A percentile compares a stretch with the other conserved stretches of the same genome.
These are phyloP conservation scores for Phalloptychus januarius DNA, from an alignment of 2,797 vertebrate genomes.

Conservation along the genomic window DNA sequence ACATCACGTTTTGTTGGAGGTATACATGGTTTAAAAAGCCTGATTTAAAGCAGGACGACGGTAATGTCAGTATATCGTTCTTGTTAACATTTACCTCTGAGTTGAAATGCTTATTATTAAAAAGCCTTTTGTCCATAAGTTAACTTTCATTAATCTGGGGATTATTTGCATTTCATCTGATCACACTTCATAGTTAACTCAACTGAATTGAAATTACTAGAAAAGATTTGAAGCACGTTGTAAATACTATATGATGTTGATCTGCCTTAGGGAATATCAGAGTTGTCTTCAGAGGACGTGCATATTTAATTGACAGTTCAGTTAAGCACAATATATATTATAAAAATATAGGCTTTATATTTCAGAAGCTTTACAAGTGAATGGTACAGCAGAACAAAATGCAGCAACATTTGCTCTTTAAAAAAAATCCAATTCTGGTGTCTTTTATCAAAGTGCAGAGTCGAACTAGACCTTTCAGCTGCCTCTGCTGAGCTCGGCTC, in stretches of 20 bases:
- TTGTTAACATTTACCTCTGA: neutral
- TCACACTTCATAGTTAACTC: neutral
- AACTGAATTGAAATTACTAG: neutral
- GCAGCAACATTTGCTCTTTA: neutral
- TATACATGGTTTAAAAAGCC: neutral
- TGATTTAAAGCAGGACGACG: neutral
- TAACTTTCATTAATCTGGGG: neutral
- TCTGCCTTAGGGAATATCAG: neutral
- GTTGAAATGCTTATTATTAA: neutral
- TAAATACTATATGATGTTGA: neutral
- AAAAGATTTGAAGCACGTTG: neutral
- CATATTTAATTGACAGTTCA: neutral
- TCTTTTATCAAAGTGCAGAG: conserved; percentile 6
- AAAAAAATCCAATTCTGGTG: neutral
- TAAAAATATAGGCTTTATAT: neutral
- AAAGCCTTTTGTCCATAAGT: neutral
- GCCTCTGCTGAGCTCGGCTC: conserved; percentile 14
- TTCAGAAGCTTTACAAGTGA: neutral
- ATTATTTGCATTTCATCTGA: neutral
- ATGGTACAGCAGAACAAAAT: neutral
- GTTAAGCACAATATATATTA: neutral
- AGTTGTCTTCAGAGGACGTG: neutral
- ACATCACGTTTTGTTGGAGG: neutral
- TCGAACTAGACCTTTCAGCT: conserved; percentile 2
- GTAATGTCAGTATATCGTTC: neutral